These are phyloP conservation scores for Sylvilagus bachmani DNA, from an alignment of 2,113 vertebrate species.

Conservation along the genomic window DNA sequence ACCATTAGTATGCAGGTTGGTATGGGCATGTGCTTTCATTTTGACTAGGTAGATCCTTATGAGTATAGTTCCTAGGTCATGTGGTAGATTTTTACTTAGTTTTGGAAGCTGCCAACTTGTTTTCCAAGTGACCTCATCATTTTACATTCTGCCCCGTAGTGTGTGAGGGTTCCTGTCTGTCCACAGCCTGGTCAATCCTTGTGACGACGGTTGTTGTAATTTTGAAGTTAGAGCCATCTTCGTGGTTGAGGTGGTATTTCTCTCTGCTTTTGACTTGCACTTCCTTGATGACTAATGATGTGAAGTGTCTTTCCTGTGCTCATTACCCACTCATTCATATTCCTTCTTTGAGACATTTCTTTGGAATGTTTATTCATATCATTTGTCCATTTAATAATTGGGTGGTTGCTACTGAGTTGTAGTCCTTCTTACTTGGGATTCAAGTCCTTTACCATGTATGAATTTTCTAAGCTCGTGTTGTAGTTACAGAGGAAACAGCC, in stretches of 20 bases:
- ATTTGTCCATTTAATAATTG: background rate
- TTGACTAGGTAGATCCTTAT: background rate
- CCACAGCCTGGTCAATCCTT: background rate
- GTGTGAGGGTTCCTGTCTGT: background rate
- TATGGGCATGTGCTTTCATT: background rate
- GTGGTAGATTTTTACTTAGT: constrained; percentile 10
- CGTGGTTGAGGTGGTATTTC: background rate
- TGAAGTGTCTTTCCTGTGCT: background rate
- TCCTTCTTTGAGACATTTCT: background rate
- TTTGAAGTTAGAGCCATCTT: background rate
- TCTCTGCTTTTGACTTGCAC: background rate
- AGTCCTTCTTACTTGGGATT: background rate
- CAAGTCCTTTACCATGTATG: background rate
- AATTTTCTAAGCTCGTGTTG: background rate
- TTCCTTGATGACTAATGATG: background rate
- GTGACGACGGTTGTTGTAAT: background rate
- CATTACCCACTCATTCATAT: background rate
- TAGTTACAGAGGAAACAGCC: background rate
- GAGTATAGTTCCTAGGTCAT: background rate
- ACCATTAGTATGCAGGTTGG: background rate
- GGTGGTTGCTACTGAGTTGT: background rate
- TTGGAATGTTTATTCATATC: background rate
- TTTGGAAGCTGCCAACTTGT: constrained; percentile 19
- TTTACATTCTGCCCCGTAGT: background rate
- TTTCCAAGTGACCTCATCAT: background rate